A percentile compares a stretch with the other conserved stretches of the same genome.
Evolutionary conservation across 1,140 invertebrate genomes (phyloP).

Genomic region (Drosophila leontia): DNA sequence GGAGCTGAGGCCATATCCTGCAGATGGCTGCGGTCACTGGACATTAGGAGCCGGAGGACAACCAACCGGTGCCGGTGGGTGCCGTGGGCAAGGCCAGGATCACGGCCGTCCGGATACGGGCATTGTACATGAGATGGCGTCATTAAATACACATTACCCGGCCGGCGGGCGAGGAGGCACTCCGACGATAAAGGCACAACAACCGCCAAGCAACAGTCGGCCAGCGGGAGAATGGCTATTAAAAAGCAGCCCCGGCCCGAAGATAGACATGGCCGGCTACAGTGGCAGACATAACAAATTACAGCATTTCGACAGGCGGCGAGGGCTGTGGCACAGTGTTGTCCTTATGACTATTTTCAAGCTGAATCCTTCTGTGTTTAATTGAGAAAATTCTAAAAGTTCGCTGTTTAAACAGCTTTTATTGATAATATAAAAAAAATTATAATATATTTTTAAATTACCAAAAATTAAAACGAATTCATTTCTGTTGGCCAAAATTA

Average conservation of each 20-base stretch:
- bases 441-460: no score
- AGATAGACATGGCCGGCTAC: slow-evolving; percentile 50
- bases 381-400: no score
- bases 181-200: slow-evolving; percentile 67
- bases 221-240: slow-evolving; percentile 69
- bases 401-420: no score
- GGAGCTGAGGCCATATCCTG: slow-evolving; percentile 38
- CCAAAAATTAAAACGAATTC: no score
- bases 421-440: no score
- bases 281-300: slow-evolving; percentile 72
- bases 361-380: not conserved
- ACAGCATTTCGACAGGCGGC: slow-evolving; percentile 63
- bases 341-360: slow-evolving; percentile 1
- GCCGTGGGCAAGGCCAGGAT: slow-evolving; percentile 40
- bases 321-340: slow-evolving; percentile 7
- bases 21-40: slow-evolving; percentile 52
- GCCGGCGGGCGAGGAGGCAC: slow-evolving; percentile 14
- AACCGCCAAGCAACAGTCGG: slow-evolving; percentile 62
- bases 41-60: slow-evolving; percentile 68
- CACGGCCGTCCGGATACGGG: slow-evolving; percentile 50
- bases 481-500: no score
- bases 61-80: slow-evolving; percentile 52
- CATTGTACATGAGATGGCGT: slow-evolving; percentile 83
- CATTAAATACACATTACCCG: slow-evolving; percentile 82
- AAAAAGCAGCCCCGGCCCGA: slow-evolving; percentile 60